Percentiles rank a stretch among this genome's conserved stretches.
Conservation (phyloP, 1,140 invertebrate species). For the Euwallacea similis region DNA sequence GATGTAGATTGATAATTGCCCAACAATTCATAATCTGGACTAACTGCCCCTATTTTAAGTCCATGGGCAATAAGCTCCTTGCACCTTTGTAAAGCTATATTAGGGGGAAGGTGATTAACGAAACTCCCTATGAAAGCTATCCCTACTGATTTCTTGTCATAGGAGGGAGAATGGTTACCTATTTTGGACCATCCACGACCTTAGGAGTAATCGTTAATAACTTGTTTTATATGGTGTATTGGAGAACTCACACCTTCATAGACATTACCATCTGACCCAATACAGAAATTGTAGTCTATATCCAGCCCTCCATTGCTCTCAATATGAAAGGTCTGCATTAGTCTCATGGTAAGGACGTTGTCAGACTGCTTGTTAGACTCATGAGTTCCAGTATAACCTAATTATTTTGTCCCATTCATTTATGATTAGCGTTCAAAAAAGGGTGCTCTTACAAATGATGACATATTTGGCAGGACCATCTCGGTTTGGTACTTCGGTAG, state of each 20-base stretch:
- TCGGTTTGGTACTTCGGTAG: constrained; percentile 36
- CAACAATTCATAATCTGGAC: constrained; percentile 55
- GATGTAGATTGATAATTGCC: constrained; percentile 57
- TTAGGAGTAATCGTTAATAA: constrained; percentile 9
- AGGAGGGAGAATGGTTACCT: constrained; percentile 66
- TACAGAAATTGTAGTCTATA: constrained; percentile 59
- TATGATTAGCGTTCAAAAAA: constrained; percentile 9
- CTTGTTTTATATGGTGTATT: not conserved
- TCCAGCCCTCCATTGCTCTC: constrained; percentile 56
- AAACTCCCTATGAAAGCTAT: constrained; percentile 68
- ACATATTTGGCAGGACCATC: constrained; percentile 44
- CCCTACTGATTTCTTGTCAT: constrained; percentile 65
- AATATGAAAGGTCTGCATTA: constrained; percentile 55
- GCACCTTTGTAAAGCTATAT: constrained; percentile 48
- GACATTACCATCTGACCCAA: constrained; percentile 59
- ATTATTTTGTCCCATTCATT: not conserved
- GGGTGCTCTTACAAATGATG: constrained; percentile 43
- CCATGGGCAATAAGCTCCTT: constrained; percentile 54
- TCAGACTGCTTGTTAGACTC: constrained; percentile 53
- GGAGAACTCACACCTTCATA: constrained; percentile 53
- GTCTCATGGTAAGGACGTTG: constrained; percentile 53
- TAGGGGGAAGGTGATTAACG: constrained; percentile 52
- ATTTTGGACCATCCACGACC: constrained; percentile 64
- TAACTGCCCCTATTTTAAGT: constrained; percentile 54
- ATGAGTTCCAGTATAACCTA: constrained; percentile 57